Conservation (phyloP, 2,888 invertebrate genomes). For the Machimus atricapillus region DNA sequence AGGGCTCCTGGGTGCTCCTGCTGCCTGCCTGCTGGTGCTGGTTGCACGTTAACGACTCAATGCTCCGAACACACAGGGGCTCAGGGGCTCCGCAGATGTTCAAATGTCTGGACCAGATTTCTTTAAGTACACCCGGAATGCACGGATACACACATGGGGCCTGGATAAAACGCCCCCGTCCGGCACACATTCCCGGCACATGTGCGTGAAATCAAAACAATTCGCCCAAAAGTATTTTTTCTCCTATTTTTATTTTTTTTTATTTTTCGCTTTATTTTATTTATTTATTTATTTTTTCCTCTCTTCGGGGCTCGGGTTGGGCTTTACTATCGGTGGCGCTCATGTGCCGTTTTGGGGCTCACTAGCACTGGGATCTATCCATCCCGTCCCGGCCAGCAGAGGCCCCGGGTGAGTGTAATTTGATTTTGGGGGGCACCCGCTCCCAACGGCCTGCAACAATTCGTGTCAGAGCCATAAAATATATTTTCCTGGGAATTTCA, state of each 20-base stretch:
- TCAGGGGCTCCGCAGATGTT: slow-evolving; percentile 24
- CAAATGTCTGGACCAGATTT: slow-evolving; percentile 31
- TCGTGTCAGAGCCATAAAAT: background rate
- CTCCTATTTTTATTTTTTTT: background rate
- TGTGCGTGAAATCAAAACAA: slow-evolving; percentile 33
- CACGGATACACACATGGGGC: background rate
- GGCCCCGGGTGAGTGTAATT: background rate
- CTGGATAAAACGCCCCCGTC: background rate
- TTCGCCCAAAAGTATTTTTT: background rate
- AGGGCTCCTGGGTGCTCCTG: background rate
- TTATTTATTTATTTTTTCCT: background rate
- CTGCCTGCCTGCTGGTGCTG: background rate
- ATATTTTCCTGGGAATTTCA: background rate
- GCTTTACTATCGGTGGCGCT: background rate
- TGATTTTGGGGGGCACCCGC: background rate
- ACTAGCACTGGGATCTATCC: background rate
- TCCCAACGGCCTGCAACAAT: background rate
- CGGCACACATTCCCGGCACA: slow-evolving; percentile 1
- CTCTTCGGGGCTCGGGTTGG: background rate
- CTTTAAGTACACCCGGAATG: slow-evolving; percentile 16
- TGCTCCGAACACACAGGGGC: background rate
- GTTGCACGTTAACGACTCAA: slow-evolving; percentile 6
- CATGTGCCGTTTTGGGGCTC: background rate
- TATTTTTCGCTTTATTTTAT: background rate
- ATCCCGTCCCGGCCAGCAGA: background rate